These are phyloP conservation scores for Tetrao urogallus DNA, from an alignment of 2,113 vertebrate species.

Conservation along the genomic window DNA sequence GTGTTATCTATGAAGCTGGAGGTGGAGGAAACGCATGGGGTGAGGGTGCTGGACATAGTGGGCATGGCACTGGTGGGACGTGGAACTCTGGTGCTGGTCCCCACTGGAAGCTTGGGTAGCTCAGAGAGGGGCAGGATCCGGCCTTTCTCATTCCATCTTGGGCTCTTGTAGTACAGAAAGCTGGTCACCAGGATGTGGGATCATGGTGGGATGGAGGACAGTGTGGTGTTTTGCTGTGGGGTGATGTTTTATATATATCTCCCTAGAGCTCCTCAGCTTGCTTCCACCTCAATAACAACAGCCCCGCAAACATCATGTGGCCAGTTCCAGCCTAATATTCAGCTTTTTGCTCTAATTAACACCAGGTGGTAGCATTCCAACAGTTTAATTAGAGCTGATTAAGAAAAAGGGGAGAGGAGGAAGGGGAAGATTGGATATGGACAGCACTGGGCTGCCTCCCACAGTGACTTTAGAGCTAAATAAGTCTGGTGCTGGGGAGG, in stretches of 20 bases:
- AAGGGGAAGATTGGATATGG: neutral
- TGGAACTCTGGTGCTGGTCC: neutral
- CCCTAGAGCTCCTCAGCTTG: neutral
- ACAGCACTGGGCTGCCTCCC: neutral
- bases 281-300: constrained; percentile 25
- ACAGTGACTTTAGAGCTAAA: neutral
- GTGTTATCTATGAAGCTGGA: neutral
- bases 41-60: neutral
- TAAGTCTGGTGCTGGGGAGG: too few relatives aligned
- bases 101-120: neutral
- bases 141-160: neutral
- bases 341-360: constrained; percentile 81
- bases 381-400: constrained; percentile 76
- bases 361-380: constrained; percentile 73
- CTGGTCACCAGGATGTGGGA: neutral
- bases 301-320: constrained; percentile 59
- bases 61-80: neutral
- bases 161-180: neutral
- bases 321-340: constrained; percentile 75
- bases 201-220: neutral
- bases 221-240: neutral
- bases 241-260: neutral
- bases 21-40: neutral
- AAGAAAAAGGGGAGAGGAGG: constrained; percentile 31
- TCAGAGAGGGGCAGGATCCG: neutral